These are phyloP conservation scores for Norana najaformis DNA, from an alignment of 2,888 invertebrate genomes.

Conservation along the genomic window DNA sequence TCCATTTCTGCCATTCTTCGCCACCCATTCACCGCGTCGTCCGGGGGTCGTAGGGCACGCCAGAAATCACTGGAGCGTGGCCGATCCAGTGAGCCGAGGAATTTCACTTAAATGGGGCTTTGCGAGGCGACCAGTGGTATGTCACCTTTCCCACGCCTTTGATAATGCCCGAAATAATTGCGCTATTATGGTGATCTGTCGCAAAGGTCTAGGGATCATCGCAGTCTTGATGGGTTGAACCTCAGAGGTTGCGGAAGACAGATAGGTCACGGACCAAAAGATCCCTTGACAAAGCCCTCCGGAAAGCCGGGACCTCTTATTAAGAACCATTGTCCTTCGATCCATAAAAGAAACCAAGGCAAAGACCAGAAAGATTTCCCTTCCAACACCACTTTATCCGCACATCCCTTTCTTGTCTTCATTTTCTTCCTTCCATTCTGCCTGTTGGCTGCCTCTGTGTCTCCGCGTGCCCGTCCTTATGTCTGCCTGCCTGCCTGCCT, in stretches of 20 bases:
- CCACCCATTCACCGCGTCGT: not conserved
- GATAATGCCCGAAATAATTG: constrained; percentile 23
- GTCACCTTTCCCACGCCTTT: constrained; percentile 18
- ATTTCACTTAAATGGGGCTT: constrained; percentile 15
- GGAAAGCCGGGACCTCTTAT: not conserved
- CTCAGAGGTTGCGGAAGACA: not conserved
- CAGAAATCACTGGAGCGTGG: not conserved
- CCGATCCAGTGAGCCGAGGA: not conserved
- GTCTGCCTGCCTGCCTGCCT: not conserved
- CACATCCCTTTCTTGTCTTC: too few relatives aligned
- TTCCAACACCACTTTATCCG: not conserved
- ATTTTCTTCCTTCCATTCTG: too few relatives aligned
- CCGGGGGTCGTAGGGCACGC: constrained; percentile 24
- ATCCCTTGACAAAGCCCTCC: not conserved
- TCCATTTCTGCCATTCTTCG: constrained; percentile 5
- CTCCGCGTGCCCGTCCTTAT: too few relatives aligned
- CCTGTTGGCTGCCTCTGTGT: not conserved
- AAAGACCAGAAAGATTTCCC: constrained; percentile 5
- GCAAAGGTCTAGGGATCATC: constrained; percentile 1
- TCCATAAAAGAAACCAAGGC: not conserved
- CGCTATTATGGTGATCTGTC: not conserved
- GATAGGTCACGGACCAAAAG: constrained; percentile 5
- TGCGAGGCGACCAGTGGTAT: not conserved
- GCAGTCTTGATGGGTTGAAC: constrained; percentile 13
- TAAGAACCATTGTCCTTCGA: not conserved